Evolutionary conservation across 2,113 vertebrate genomes (phyloP), one percentile per base, ranked within the genome.

Genomic region (Dromiciops gliroides): DNA sequence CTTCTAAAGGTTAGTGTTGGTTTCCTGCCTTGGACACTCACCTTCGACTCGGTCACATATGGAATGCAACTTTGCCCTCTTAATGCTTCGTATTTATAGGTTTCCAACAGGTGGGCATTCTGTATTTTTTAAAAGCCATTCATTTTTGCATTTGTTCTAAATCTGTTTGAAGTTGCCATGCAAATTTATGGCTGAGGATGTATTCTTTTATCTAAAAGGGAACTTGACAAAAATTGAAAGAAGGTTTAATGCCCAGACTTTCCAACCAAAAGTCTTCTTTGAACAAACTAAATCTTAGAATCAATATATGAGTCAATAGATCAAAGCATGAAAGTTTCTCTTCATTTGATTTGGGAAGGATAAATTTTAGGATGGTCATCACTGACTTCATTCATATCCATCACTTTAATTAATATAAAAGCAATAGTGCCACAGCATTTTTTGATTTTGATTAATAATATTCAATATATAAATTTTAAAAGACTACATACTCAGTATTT

Each of bases 1-100:
- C 99, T 47, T 99, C 99, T 0, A 99, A 98, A 99, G 99, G 99
- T 99, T 97, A 92, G 98, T 98, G 31, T 28, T 89, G 31, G 23
- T 96, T 92, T 31, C 0, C 8, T 0, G 0, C 11, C 0, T 3
- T 48, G 97, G 94, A 47, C 7, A 8, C 90, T 93, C 22, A 94
- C 94, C 97, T 98, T 97, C 97, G 44, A 0, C 44, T 53, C 51
- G 0, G 90, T 89, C 50, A 2, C 16, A 0, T 0, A 0, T 44
- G 88, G n/a, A 60, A 10, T 22, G 0, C 96, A 95, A 95, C 94
- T 90, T 67, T 14, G 0, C 92, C 90, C 92, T 94, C 92, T 96
- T 94, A 97, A 90, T 92, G 67, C 51, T 95, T 94, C 96, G 23
- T 93, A 67, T 16, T 93, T 94, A 75, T 95, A 95, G 92, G 52